phyloP scores from a whole-genome alignment of 2,888 invertebrate species.

The Uloborus plumipes region DNA sequence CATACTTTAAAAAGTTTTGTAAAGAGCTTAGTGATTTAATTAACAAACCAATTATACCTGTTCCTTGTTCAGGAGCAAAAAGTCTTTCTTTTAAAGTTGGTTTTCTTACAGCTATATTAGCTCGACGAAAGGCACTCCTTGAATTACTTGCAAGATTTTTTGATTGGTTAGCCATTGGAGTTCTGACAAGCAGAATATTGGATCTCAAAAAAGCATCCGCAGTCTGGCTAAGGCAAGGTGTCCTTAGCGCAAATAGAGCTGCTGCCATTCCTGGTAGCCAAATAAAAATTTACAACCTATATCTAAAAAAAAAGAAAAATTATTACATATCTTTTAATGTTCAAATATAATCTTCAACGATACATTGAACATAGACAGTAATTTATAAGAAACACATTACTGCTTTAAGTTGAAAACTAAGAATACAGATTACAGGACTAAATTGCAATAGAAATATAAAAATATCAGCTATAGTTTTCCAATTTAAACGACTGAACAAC shows the following conservation, averaged over 20 bases:
- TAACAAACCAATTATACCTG: conserved; percentile 75
- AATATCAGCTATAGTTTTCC: no score
- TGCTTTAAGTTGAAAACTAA: no score
- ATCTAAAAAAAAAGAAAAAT: no score
- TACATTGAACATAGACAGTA: no score
- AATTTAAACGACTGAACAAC: no score
- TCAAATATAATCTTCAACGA: no score
- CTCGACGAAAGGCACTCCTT: conserved; percentile 45
- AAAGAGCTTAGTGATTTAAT: background rate
- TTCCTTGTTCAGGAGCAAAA: conserved; percentile 83
- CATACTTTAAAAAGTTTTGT: background rate
- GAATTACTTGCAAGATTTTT: conserved; percentile 36
- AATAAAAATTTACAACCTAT: background rate
- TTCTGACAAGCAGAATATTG: conserved; percentile 6
- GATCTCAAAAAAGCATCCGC: conserved; percentile 22
- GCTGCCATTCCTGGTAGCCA: conserved; percentile 42
- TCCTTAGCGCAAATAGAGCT: conserved; percentile 32
- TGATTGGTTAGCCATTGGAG: conserved; percentile 35
- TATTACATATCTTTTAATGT: no score
- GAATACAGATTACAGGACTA: no score
- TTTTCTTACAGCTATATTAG: conserved; percentile 68
- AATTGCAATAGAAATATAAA: no score
- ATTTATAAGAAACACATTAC: no score
- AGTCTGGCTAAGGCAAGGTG: background rate
- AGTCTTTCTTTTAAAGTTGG: conserved; percentile 79